Conservation (phyloP, 2,888 invertebrate species). For the Euproctis similis region DNA sequence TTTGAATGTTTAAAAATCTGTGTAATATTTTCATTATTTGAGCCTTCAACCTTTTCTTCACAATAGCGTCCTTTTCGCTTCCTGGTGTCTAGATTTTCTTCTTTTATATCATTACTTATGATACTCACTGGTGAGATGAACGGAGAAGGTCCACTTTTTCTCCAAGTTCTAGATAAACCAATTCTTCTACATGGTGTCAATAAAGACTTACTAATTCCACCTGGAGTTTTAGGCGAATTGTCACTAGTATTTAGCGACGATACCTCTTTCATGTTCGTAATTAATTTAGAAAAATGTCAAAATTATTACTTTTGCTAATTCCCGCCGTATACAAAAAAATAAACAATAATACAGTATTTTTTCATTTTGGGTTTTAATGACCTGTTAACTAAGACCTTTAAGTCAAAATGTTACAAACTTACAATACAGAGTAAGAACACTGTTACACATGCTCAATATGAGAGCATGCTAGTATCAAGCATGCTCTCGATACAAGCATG, state of each 20-base stretch:
- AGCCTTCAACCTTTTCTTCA: constrained; percentile 18
- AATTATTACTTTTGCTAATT: no score
- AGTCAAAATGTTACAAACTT: no score
- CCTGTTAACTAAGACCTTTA: no score
- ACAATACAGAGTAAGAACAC: no score
- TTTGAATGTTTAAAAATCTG: no score
- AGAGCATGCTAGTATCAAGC: no score
- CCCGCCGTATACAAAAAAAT: no score
- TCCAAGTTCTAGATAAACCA: constrained; percentile 68
- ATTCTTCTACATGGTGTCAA: constrained; percentile 72
- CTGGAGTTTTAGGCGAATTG: constrained; percentile 63
- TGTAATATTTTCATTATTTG: background rate
- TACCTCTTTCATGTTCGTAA: constrained; percentile 47
- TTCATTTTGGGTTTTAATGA: no score
- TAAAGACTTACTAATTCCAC: constrained; percentile 68
- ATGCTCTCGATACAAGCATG: no score
- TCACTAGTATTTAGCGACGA: constrained; percentile 34
- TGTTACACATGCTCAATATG: no score
- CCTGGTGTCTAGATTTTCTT: constrained; percentile 27
- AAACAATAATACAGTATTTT: no score
- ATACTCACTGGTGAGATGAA: constrained; percentile 53
- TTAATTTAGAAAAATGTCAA: no score
- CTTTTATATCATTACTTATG: constrained; percentile 17
- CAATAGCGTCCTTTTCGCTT: constrained; percentile 36
- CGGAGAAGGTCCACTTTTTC: constrained; percentile 48